Percentiles rank a stretch among this genome's conserved stretches.
Conservation (phyloP, 1,140 invertebrate species). For the Coelopa frigida region DNA sequence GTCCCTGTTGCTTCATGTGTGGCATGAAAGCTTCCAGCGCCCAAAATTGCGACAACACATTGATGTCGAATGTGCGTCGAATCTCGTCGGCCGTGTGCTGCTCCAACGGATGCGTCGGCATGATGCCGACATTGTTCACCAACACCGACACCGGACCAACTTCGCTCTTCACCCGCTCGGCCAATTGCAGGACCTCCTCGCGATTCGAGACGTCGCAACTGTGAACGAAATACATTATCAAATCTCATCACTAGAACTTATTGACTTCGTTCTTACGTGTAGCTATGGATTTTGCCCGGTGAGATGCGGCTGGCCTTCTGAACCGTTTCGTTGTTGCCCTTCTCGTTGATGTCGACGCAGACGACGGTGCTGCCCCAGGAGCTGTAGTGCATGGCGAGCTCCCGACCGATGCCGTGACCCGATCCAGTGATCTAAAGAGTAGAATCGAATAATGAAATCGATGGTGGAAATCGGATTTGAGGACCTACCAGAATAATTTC, state of each 20-base stretch:
- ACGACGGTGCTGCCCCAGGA: slow-evolving; percentile 69
- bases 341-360: slow-evolving; percentile 80
- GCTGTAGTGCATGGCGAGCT: slow-evolving; percentile 74
- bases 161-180: slow-evolving; percentile 52
- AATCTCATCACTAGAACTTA: background rate
- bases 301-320: slow-evolving; percentile 49
- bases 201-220: slow-evolving; percentile 65
- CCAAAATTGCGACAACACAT: slow-evolving; percentile 68
- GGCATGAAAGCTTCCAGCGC: slow-evolving; percentile 70
- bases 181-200: slow-evolving; percentile 51
- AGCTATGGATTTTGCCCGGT: slow-evolving; percentile 48
- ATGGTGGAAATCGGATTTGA: slow-evolving; percentile 5
- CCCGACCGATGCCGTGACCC: slow-evolving; percentile 83
- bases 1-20: slow-evolving; percentile 61
- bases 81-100: slow-evolving; percentile 55
- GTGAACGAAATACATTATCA: slow-evolving; percentile 8
- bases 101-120: slow-evolving; percentile 58
- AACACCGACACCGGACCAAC: slow-evolving; percentile 61
- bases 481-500: slow-evolving; percentile 58
- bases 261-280: slow-evolving; percentile 46
- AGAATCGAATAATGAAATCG: background rate
- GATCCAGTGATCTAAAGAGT: slow-evolving; percentile 72
- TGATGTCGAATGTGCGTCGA: slow-evolving; percentile 58
- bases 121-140: slow-evolving; percentile 74
- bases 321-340: slow-evolving; percentile 59